phyloP scores from a whole-genome alignment of 2,797 vertebrate species.

The Muraenolepis orangiensis region DNA sequence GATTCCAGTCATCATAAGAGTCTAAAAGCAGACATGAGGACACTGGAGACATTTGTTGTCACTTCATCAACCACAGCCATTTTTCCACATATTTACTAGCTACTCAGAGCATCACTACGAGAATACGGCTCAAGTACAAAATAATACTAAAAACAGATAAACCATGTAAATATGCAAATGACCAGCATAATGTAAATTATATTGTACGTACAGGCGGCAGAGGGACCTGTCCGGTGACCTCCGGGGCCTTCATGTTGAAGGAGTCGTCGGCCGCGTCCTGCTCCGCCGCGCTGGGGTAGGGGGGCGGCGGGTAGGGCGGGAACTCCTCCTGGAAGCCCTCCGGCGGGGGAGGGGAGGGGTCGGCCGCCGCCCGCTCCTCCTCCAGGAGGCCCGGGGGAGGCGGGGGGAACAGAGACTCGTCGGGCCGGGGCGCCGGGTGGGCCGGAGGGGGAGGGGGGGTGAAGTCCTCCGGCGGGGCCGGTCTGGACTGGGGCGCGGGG shows the following conservation, averaged over 20 bases:
- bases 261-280: constrained; percentile 83
- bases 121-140: too few species aligned
- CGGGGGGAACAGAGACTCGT: constrained; percentile 55
- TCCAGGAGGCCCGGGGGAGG: constrained; percentile 67
- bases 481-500: constrained; percentile 33
- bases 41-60: too few species aligned
- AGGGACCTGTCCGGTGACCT: constrained; percentile 88
- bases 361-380: constrained; percentile 43
- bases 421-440: constrained; percentile 75
- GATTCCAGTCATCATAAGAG: too few species aligned
- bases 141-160: too few species aligned
- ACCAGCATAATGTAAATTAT: too few species aligned
- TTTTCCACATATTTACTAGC: too few species aligned
- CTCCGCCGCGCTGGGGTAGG: constrained; percentile 88
- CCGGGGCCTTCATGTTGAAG: constrained; percentile 86
- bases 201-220: constrained; percentile 91
- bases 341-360: constrained; percentile 61
- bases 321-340: constrained; percentile 91
- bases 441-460: constrained; percentile 65
- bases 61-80: too few species aligned
- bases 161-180: too few species aligned
- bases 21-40: too few species aligned
- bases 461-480: constrained; percentile 48
- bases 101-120: too few species aligned
- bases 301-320: constrained; percentile 91